Base-by-base conservation (phyloP, 2,888 invertebrate species). In the Dynastes maya region DNA sequence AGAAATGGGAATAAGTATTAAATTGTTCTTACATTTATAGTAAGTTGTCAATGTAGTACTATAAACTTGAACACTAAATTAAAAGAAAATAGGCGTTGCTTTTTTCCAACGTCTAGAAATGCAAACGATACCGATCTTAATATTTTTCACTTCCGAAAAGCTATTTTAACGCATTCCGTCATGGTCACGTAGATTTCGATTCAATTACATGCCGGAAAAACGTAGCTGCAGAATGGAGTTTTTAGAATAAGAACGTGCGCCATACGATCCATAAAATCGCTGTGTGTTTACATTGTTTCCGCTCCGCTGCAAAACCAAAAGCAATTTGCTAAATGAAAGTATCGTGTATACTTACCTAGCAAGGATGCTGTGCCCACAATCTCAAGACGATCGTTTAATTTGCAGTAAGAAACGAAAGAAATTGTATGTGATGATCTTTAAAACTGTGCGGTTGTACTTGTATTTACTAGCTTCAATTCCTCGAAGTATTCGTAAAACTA, bases 261-360 rank as follows among this genome's bases (percentile, higher is more conserved):
- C 58, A 74, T 61, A 61, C 45, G 72, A 74, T 45, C 72, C 61
- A 74, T 61, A 74, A 61, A 74, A 74, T 58, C 61, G 72, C 11
- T 32, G 72, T 74, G 27, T 27, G 45, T 74, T 61, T 58, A 22
- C 51, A 13, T 55, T 45, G 51, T 68, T 53, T 51, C 49, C 68
- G 49, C 13, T 51, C 29, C 51, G 68, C 29, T 29, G 27, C 29
- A 68, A 68, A 51, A 68, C 68, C 49, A 27, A 51, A 68, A 51
- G 68, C 68, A 68, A 68, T 68, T 68, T 68, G 13, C 29, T 68
- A 68, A 68, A 68, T 68, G 51, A 68, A 68, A 68, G 27, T 51
- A 22, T 13, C 13, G 29, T n/a, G 40, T 68, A 68, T 51, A 27
- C 51, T 55, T 55, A 55, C 55, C 55, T 22, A 55, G 22, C 22